Base-by-base conservation (phyloP, 1,140 invertebrate genomes). In the Brachionus paranguensis region DNA sequence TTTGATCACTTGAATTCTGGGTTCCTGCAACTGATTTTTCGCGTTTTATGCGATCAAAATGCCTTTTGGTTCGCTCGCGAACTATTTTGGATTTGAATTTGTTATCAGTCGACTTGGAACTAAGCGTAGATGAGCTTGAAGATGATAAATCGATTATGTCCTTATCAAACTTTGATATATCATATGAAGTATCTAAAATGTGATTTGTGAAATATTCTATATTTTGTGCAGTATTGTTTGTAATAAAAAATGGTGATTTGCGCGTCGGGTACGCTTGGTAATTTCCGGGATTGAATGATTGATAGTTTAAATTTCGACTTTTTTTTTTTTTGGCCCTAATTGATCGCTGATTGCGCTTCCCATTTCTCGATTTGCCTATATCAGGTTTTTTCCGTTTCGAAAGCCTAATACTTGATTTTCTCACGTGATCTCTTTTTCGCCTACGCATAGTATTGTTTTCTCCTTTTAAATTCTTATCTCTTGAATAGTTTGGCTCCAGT, bases 171-270 rank as follows among this genome's bases (percentile, higher is more conserved):
- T 76, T 47, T 11, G 43, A 20, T 37, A 76, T 5, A 24, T 76
- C 72, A 76, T 12, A 45, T 10, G 72, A 76, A 14, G 43, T 76
- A 12, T 76, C 72, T 20, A 76, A 27, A 50, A 76, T 76, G 12
- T 76, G 43, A 50, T 76, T 47, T 45, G 43, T 50, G 29, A 76
- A 76, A 29, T 76, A 76, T 76, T 76, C 72, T 14, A 50, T 53
- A 53, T 76, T 76, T 50, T 76, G 72, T 50, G 72, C 72, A 24
- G 72, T 76, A 20, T 76, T 76, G 14, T 76, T 47, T 50, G 72
- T 27, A 14, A 76, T 33, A 50, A 50, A 76, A 50, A 76, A 76
- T n/a, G 72, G 72, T 20, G 41, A 76, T 29, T 76, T 76, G 11
- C 47, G 17, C 11, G 72, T 76, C 11, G 41, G 45, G 11, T 76